phyloP scores from a whole-genome alignment of 2,797 vertebrate species.

The Propithecus perrieri region DNA sequence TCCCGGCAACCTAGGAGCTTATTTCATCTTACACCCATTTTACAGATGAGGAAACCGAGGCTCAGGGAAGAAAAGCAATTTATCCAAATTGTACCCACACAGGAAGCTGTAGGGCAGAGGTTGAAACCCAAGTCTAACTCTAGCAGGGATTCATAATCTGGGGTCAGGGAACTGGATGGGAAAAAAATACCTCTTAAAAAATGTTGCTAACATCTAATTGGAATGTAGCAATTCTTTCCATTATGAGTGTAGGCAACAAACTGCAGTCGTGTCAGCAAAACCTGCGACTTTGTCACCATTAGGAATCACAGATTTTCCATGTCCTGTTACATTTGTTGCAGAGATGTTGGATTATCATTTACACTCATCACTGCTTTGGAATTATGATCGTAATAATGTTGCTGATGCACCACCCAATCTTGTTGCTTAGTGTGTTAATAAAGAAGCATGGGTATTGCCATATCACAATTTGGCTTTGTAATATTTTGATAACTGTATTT shows the following conservation, averaged over 20 bases:
- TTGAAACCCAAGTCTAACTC: neutral
- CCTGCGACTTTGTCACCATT: neutral
- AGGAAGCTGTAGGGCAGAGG: neutral
- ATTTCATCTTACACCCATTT: neutral
- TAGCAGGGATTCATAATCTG: neutral
- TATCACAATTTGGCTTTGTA: neutral
- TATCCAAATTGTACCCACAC: neutral
- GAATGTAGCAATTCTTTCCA: neutral
- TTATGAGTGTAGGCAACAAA: neutral
- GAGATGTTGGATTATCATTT: neutral
- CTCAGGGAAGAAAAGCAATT: neutral
- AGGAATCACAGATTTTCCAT: neutral
- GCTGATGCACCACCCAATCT: neutral
- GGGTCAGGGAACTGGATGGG: neutral
- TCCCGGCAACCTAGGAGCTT: neutral
- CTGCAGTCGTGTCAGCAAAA: neutral
- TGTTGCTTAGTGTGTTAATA: neutral
- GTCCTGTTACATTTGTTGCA: neutral
- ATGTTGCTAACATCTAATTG: neutral
- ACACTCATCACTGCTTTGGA: neutral
- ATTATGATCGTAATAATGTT: neutral
- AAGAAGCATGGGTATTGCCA: neutral
- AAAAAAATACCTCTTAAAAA: neutral
- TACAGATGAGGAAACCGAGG: neutral
- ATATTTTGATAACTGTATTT: neutral